These are phyloP conservation scores for Megalopta genalis DNA, from an alignment of 1,140 invertebrate genomes.

Conservation along the genomic window DNA sequence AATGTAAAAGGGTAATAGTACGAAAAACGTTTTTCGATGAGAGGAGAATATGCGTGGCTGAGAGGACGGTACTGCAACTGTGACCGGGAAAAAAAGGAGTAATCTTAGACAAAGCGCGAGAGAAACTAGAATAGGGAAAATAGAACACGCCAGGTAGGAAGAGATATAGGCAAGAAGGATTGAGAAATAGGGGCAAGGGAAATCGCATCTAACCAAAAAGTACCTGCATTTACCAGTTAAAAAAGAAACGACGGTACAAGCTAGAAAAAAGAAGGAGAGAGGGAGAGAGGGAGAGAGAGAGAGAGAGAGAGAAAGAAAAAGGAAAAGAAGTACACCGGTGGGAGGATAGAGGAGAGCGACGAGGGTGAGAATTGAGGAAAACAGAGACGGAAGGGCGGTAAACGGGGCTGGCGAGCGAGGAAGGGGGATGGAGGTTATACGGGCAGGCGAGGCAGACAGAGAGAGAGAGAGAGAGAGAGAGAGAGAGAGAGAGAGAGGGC, in stretches of 20 bases:
- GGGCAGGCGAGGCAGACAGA: conserved; percentile 61
- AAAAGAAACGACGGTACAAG: background rate
- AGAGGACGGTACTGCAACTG: too few species aligned
- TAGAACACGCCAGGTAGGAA: background rate
- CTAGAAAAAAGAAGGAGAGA: background rate
- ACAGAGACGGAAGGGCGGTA: background rate
- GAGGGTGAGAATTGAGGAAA: conserved; percentile 37
- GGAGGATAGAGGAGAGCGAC: background rate
- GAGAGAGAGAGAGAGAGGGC: background rate
- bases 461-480: conserved; percentile 18
- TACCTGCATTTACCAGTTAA: background rate
- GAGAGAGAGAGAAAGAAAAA: too few species aligned
- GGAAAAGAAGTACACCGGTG: too few species aligned
- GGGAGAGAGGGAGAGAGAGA: background rate
- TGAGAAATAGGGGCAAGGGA: background rate
- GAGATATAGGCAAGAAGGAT: background rate
- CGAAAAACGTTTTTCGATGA: too few species aligned
- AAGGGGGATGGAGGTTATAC: conserved; percentile 29
- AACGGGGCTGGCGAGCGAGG: conserved; percentile 53
- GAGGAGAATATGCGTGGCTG: too few species aligned
- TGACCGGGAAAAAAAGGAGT: background rate
- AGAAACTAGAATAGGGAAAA: background rate
- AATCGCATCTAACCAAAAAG: background rate
- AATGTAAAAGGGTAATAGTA: too few species aligned
- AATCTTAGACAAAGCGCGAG: background rate